phyloP scores from a whole-genome alignment of 2,888 invertebrate species.

The Catocala nupta region DNA sequence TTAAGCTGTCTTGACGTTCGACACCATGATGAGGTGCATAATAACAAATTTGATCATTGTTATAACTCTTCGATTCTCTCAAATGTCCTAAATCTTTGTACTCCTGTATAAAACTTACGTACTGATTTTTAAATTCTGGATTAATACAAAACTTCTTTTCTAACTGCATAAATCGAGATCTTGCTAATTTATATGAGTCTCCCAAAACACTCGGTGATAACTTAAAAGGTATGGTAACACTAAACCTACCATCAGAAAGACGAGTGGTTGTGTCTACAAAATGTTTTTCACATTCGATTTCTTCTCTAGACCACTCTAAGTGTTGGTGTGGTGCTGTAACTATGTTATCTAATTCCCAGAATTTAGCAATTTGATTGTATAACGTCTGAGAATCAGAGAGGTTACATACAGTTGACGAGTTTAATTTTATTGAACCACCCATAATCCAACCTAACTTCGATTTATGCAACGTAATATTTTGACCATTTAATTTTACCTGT shows the following conservation, averaged over 20 bases:
- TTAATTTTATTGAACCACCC: neutral
- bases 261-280: constrained; percentile 3
- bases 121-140: constrained; percentile 7
- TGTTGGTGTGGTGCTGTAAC: neutral
- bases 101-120: constrained; percentile 15
- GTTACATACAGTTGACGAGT: neutral
- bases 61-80: no score
- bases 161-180: constrained; percentile 1
- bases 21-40: constrained; percentile 18
- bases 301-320: constrained; percentile 3
- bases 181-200: constrained; percentile 5
- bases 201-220: constrained; percentile 2
- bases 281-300: constrained; percentile 8
- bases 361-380: neutral
- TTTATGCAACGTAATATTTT: no score
- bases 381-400: neutral
- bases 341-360: constrained; percentile 6
- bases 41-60: neutral
- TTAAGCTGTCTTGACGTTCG: neutral
- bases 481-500: no score
- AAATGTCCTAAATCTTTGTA: neutral
- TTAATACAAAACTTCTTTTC: constrained; percentile 11
- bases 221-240: constrained; percentile 11
- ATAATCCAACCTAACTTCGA: no score
- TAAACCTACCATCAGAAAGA: neutral